Evolutionary conservation across 1,140 invertebrate species (phyloP).

Genomic region (Pogonus chalceus): DNA sequence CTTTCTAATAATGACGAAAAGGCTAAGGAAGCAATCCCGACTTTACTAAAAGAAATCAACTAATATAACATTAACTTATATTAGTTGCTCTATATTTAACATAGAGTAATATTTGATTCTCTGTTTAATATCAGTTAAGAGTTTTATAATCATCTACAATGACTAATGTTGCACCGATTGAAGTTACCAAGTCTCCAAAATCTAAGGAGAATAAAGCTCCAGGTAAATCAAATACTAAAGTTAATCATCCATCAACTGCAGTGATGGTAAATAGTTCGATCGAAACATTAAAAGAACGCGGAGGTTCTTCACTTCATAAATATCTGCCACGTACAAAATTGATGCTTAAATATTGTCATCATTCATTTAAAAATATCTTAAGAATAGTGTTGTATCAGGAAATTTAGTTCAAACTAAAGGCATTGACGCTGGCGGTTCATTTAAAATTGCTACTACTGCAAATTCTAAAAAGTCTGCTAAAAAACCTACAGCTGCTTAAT

Average conservation of each 20-base stretch:
- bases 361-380: slow-evolving; percentile 52
- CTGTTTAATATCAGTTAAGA: no score
- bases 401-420: slow-evolving; percentile 49
- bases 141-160: slow-evolving; percentile 2
- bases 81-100: no score
- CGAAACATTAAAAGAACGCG: slow-evolving; percentile 45
- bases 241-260: background rate
- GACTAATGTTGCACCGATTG: background rate
- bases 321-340: slow-evolving; percentile 44
- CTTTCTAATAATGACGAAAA: no score
- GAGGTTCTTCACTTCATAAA: slow-evolving; percentile 50
- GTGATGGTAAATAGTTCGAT: slow-evolving; percentile 48
- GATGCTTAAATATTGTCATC: slow-evolving; percentile 46
- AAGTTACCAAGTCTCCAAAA: background rate
- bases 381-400: slow-evolving; percentile 43
- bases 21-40: no score
- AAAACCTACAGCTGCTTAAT: background rate
- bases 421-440: slow-evolving; percentile 49
- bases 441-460: slow-evolving; percentile 37
- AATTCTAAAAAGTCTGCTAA: background rate
- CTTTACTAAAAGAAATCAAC: no score
- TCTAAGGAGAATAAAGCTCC: background rate
- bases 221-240: background rate
- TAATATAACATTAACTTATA: no score
- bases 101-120: no score